phyloP scores from a whole-genome alignment of 2,797 vertebrate genomes.

The Molossus molossus region DNA sequence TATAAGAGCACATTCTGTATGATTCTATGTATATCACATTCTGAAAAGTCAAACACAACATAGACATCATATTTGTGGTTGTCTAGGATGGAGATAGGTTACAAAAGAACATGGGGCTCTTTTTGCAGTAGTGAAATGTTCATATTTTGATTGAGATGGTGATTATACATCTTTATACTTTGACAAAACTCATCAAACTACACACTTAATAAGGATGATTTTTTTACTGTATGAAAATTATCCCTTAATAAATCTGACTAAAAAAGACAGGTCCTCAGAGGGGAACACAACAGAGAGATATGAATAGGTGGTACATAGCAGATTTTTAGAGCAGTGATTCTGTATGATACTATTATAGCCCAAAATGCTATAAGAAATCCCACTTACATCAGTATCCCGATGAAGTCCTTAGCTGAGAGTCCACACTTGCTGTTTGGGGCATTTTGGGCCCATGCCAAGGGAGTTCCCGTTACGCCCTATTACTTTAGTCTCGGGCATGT shows the following conservation, averaged over 20 bases:
- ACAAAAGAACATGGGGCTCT: not conserved
- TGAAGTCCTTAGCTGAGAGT: not conserved
- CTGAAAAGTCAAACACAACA: not conserved
- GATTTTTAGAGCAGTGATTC: not conserved
- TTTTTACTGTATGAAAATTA: not conserved
- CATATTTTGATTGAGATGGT: not conserved
- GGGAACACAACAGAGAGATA: not conserved
- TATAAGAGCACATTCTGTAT: not conserved
- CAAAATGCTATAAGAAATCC: not conserved
- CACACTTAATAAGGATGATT: not conserved
- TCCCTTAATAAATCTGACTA: not conserved
- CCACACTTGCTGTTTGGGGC: not conserved
- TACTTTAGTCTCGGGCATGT: not conserved
- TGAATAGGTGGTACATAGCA: not conserved
- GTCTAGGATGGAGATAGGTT: not conserved
- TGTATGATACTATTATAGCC: not conserved
- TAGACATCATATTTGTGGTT: not conserved
- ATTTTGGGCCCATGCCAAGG: not conserved
- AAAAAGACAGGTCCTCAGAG: not conserved
- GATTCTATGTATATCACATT: not conserved
- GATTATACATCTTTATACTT: not conserved
- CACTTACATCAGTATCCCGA: not conserved
- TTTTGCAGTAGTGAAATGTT: not conserved
- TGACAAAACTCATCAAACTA: conserved; percentile 1
- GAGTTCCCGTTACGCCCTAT: not conserved